These are phyloP conservation scores for Laticauda laticaudata DNA, from an alignment of 2,113 vertebrate species.

Conservation along the genomic window DNA sequence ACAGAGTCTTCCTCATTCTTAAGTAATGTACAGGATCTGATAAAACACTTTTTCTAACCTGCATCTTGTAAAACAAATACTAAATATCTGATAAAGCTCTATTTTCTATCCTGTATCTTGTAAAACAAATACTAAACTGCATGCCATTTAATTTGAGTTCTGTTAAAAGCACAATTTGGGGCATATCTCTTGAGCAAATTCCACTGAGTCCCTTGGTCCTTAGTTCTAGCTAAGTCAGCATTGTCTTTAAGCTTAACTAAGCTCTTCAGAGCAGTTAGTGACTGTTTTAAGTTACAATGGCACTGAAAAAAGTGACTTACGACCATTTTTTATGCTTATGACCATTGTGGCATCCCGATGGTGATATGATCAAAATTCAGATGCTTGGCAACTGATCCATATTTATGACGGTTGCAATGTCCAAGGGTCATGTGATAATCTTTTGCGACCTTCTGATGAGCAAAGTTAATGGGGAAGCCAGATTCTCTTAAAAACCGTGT, in stretches of 20 bases:
- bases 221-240: not conserved
- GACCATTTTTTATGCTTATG: not conserved
- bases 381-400: not conserved
- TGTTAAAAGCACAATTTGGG: not conserved
- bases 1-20: not conserved
- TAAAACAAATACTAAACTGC: not conserved
- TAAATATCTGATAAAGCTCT: not conserved
- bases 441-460: not conserved
- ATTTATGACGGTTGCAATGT: not conserved
- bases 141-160: not conserved
- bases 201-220: not conserved
- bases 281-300: not conserved
- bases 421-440: not conserved
- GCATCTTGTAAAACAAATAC: not conserved
- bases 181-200: not conserved
- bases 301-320: not conserved
- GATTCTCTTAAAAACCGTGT: not conserved
- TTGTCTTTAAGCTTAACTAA: not conserved
- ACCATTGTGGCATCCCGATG: not conserved
- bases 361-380: not conserved
- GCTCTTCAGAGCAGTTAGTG: not conserved
- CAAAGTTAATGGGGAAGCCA: not conserved
- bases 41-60: not conserved
- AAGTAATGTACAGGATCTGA: not conserved
- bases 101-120: not conserved